These are phyloP conservation scores for Takifugu rubripes DNA, from an alignment of 2,797 vertebrate genomes.

Conservation along the genomic window DNA sequence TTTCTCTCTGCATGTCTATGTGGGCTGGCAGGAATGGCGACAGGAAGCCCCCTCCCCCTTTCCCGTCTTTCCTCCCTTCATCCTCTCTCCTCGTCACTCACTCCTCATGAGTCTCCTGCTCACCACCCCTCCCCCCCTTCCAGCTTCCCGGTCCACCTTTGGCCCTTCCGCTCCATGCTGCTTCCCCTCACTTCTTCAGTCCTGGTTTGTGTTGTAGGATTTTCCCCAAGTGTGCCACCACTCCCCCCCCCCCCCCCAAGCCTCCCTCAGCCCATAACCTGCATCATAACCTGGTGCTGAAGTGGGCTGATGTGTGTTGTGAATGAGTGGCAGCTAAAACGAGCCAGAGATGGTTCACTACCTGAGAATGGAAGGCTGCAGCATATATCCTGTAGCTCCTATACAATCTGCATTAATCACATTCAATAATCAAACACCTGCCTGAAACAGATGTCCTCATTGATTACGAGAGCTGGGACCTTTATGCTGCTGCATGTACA, in stretches of 20 bases:
- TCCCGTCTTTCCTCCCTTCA: conserved; percentile 36
- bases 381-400: background rate
- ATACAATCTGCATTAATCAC: background rate
- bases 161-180: conserved; percentile 7
- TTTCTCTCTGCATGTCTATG: conserved; percentile 71
- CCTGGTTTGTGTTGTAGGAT: conserved; percentile 39
- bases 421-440: background rate
- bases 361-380: conserved; percentile 17
- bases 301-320: conserved; percentile 62
- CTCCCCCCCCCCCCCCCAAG: background rate
- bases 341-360: conserved; percentile 43
- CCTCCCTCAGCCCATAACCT: conserved; percentile 34
- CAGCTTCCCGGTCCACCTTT: conserved; percentile 39
- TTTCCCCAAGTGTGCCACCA: conserved; percentile 13
- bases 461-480: too few species aligned
- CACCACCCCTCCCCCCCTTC: conserved; percentile 22
- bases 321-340: conserved; percentile 64
- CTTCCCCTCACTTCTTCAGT: conserved; percentile 7
- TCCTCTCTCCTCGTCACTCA: conserved; percentile 46
- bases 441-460: background rate
- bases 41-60: conserved; percentile 66
- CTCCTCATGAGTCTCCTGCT: conserved; percentile 20
- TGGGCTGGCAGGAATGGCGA: conserved; percentile 80
- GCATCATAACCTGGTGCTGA: conserved; percentile 36
- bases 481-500: too few species aligned